Evolutionary conservation across 2,113 vertebrate genomes (phyloP), one percentile per base, ranked within the genome.

Genomic region (Dasyornis broadbenti): DNA sequence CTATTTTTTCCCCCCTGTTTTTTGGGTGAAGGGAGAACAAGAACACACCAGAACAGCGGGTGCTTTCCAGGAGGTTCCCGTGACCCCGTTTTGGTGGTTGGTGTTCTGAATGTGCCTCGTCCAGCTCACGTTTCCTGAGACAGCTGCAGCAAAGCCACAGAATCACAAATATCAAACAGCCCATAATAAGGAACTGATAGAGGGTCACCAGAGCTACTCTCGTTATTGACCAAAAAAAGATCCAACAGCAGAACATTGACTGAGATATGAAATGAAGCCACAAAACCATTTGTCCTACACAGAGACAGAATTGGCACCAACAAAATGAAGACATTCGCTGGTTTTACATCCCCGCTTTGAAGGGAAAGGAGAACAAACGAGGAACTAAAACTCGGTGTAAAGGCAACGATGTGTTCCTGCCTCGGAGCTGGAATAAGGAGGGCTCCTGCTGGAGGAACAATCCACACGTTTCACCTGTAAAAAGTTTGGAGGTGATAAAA

Each of bases 81-180:
- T 7, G 18, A 7, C 17, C 1, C 2, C 19, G 0, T 53, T 85
- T 71, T 35, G 31, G 28, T 37, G 40, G 7, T 23, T 64, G 33
- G 2, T 27, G 24, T 4, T 65, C 44, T 35, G 30, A 39, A 1
- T 1, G 3, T 16, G 10, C 1, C 0, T 22, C 31, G 7, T 8
- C 31, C 76, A 7, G n/a, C 2, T 2, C 20, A 8, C 6, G 6
- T 68, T 49, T 69, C 30, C 20, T 42, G 64, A 54, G 30, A 15
- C 28, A 83, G 18, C 13, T 39, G 33, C 54, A 77, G 27, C 17
- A 45, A 50, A 92, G 16, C 8, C 33, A 57, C 19, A 6, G 10
- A 42, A 59, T 33, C 16, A 11, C 17, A 52, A 23, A 11, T 57
- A 50, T 37, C 53, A 64, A 92, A 57, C 7, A 60, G 33, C 27